Conservation (phyloP, 2,888 invertebrate species). For the Eubasilissa splendida region DNA sequence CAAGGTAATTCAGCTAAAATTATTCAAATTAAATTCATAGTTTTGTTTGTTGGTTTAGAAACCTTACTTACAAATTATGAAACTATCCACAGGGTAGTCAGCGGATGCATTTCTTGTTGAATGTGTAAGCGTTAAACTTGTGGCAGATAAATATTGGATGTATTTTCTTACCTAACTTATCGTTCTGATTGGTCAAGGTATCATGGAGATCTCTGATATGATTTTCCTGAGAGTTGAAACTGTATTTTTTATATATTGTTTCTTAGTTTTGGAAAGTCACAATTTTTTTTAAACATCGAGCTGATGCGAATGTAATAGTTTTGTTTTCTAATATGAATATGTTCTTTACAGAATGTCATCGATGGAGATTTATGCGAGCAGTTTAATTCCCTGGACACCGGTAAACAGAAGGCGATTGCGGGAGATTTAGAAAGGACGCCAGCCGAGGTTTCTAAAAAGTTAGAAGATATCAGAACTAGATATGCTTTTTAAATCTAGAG, state of each 20-base stretch:
- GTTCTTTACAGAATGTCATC: conserved; percentile 88
- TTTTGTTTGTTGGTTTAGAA: too few relatives aligned
- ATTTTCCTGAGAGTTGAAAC: conserved; percentile 70
- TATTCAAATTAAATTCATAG: neutral
- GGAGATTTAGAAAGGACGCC: conserved; percentile 95
- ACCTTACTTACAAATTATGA: neutral
- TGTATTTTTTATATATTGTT: conserved; percentile 60
- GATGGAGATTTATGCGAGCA: conserved; percentile 99
- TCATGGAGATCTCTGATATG: conserved; percentile 59
- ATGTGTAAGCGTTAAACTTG: conserved; percentile 63
- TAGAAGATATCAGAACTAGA: conserved; percentile 98
- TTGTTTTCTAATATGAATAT: conserved; percentile 15
- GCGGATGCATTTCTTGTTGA: conserved; percentile 61
- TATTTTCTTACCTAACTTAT: conserved; percentile 57
- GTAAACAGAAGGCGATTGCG: conserved; percentile 96
- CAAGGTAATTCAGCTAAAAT: conserved; percentile 75
- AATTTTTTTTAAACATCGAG: conserved; percentile 55
- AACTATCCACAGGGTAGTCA: conserved; percentile 68
- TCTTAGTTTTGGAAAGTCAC: conserved; percentile 70
- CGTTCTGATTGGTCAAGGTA: conserved; percentile 52
- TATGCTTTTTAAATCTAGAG: conserved; percentile 91
- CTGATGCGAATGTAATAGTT: neutral
- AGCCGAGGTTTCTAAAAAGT: conserved; percentile 97
- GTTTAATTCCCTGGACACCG: conserved; percentile 94
- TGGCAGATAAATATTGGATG: conserved; percentile 65